Percentiles rank a stretch among this genome's conserved stretches.
Conservation (phyloP, 2,113 vertebrate genomes). For the Myotis davidii region DNA sequence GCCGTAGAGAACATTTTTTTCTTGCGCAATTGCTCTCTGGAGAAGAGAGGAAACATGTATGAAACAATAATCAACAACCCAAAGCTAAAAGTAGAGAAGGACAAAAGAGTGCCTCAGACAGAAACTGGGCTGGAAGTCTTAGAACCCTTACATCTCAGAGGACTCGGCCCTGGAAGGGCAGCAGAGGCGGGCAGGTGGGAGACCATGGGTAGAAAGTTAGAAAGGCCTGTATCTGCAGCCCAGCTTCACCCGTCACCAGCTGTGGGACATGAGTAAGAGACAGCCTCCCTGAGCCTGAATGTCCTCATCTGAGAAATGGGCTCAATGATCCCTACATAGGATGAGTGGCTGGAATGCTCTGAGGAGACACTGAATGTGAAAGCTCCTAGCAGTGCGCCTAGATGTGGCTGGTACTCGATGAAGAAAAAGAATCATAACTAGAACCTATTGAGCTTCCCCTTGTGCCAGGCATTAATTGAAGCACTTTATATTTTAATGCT, state of each 20-base stretch:
- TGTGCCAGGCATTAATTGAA: neutral
- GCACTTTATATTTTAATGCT: neutral
- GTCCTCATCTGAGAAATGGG: neutral
- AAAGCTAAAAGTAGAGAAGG: neutral
- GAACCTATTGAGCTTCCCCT: neutral
- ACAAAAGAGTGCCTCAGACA: neutral
- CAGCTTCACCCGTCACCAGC: neutral
- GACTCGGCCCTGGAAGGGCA: neutral
- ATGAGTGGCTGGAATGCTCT: neutral
- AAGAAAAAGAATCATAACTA: fast-evolving
- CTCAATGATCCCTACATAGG: neutral
- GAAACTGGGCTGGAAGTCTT: neutral
- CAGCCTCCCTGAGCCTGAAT: neutral
- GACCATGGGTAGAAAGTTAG: too few species aligned
- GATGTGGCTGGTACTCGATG: fast-evolving
- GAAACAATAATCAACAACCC: neutral
- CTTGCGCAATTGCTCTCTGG: neutral
- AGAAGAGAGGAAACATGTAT: neutral
- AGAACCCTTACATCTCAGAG: neutral
- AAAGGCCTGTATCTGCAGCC: neutral
- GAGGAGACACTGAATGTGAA: neutral
- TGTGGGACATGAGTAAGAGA: neutral
- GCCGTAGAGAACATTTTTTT: neutral
- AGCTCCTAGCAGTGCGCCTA: neutral
- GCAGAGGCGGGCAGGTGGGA: neutral